These are phyloP conservation scores for Cantharis rufa DNA, from an alignment of 2,888 invertebrate genomes.

Conservation along the genomic window DNA sequence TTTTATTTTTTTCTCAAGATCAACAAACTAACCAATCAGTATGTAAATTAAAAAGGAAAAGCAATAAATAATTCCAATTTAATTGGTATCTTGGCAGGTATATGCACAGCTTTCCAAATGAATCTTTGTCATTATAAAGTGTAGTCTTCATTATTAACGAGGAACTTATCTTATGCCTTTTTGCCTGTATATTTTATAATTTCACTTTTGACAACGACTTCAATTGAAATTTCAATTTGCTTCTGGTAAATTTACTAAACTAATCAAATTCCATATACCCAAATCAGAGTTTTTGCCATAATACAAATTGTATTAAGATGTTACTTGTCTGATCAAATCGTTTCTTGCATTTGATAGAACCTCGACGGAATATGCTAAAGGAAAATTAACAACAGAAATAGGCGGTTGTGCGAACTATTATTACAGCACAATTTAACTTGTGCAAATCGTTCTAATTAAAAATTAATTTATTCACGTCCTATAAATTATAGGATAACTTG, in stretches of 20 bases:
- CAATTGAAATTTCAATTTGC: neutral
- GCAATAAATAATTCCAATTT: slow-evolving; percentile 25
- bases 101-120: slow-evolving; percentile 17
- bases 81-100: slow-evolving; percentile 21
- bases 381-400: slow-evolving; percentile 27
- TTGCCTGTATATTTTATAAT: neutral
- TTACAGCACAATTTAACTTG: slow-evolving; percentile 32
- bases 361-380: slow-evolving; percentile 18
- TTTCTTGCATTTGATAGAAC: slow-evolving; percentile 7
- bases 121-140: slow-evolving; percentile 22
- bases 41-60: slow-evolving; percentile 23
- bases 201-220: neutral
- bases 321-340: neutral
- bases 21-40: slow-evolving; percentile 16
- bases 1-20: slow-evolving; percentile 16
- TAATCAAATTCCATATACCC: neutral
- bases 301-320: neutral
- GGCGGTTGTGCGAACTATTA: slow-evolving; percentile 25
- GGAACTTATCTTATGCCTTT: neutral
- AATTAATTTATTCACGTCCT: slow-evolving; percentile 32
- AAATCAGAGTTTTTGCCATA: neutral
- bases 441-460: slow-evolving; percentile 33
- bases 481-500: slow-evolving; percentile 32
- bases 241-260: neutral
- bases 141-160: slow-evolving; percentile 23